A percentile compares a stretch with the other conserved stretches of the same genome.
Conservation (phyloP, 2,113 vertebrate genomes). For the Atlantisia rogersi region DNA sequence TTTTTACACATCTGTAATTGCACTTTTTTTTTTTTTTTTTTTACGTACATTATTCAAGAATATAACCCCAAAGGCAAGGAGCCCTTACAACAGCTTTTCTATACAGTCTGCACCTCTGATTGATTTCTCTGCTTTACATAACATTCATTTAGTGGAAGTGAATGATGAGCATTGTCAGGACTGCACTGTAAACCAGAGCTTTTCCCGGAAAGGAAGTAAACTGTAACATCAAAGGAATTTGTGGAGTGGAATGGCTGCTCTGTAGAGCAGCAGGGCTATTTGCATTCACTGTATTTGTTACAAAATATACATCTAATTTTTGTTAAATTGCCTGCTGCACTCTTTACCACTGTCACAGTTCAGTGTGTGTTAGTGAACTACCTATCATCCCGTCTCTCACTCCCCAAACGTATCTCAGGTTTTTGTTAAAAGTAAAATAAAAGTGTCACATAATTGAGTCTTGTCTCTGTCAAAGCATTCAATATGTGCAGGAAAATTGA, state of each 20-base stretch:
- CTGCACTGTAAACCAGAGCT: background rate
- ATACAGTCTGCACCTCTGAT: background rate
- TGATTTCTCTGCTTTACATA: conserved; percentile 30
- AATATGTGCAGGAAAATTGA: conserved; percentile 53
- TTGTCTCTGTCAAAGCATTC: background rate
- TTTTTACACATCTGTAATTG: background rate
- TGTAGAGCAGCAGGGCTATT: background rate
- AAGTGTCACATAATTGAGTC: conserved; percentile 37
- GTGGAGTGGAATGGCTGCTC: background rate
- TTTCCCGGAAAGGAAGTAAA: conserved; percentile 16
- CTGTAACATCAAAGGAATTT: conserved; percentile 16
- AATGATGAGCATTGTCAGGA: conserved; percentile 47
- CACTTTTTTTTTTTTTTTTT: background rate
- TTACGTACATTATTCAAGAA: background rate
- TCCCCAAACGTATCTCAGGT: rapidly evolving
- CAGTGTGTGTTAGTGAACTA: background rate
- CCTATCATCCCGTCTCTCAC: background rate
- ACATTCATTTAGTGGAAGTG: conserved; percentile 29
- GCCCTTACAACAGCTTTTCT: background rate
- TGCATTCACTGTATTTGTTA: background rate
- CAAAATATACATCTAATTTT: background rate
- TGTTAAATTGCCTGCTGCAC: background rate
- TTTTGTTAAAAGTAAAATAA: background rate
- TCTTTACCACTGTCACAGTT: background rate
- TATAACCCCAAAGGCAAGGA: background rate